Conservation (phyloP, 2,888 invertebrate species). For the Holacanthella duospinosa region DNA sequence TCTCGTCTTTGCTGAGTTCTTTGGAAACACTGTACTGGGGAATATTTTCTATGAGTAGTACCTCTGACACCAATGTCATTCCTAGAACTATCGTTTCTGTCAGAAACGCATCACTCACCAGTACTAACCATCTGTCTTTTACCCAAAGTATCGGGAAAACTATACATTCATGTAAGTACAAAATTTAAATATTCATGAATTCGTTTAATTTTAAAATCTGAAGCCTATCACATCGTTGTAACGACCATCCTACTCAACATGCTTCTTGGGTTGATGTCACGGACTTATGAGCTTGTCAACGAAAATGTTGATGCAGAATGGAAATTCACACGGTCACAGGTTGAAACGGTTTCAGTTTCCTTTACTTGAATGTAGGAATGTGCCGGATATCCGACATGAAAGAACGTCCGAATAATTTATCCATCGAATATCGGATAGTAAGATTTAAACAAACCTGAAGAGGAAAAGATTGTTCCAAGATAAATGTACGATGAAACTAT, state of each 20-base stretch:
- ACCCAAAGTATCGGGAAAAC: neutral
- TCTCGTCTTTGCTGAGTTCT: constrained; percentile 50
- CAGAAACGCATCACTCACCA: neutral
- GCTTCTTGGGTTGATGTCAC: constrained; percentile 59
- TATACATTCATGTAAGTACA: neutral
- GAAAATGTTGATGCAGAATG: constrained; percentile 61
- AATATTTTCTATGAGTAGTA: constrained; percentile 55
- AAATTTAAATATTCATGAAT: neutral
- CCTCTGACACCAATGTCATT: constrained; percentile 53
- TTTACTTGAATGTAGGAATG: no score
- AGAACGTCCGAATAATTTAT: no score
- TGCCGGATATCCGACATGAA: no score
- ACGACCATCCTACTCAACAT: constrained; percentile 60
- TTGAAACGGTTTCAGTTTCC: no score
- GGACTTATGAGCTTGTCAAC: constrained; percentile 59
- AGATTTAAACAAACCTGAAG: no score
- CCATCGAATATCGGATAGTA: no score
- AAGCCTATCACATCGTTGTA: constrained; percentile 57
- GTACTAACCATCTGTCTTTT: neutral
- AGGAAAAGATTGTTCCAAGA: no score
- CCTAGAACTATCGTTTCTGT: neutral
- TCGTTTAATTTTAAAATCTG: constrained; percentile 19
- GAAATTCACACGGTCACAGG: constrained; percentile 64
- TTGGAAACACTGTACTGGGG: constrained; percentile 60
- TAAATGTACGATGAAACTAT: no score